A percentile compares a stretch with the other conserved stretches of the same genome.
These are phyloP conservation scores for Bubalus kerabau DNA, from an alignment of 2,113 vertebrate genomes.

Conservation along the genomic window DNA sequence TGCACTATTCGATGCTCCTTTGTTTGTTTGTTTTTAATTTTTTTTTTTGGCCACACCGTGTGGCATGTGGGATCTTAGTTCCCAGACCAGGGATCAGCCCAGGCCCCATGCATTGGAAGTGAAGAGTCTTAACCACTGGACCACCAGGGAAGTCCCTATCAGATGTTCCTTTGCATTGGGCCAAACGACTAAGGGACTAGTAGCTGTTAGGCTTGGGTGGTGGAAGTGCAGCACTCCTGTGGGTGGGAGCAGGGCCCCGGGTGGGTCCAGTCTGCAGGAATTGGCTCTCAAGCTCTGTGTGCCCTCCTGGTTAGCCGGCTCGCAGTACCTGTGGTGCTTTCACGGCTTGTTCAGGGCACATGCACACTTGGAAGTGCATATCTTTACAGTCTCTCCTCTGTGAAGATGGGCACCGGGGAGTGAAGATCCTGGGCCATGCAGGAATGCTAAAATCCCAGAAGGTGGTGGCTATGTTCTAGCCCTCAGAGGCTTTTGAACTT, in stretches of 20 bases:
- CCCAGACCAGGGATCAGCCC: not conserved
- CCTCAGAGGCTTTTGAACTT: not conserved
- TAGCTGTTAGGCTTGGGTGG: not conserved
- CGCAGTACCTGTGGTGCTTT: not conserved
- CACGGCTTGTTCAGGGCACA: not conserved
- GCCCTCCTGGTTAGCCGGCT: not conserved
- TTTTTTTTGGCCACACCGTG: not conserved
- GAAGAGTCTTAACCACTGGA: not conserved
- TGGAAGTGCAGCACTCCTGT: not conserved
- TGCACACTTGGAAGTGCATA: not conserved
- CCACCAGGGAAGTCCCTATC: not conserved
- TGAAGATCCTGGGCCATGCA: not conserved
- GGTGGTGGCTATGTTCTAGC: not conserved
- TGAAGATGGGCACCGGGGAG: not conserved
- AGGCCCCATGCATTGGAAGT: not conserved
- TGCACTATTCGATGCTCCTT: not conserved
- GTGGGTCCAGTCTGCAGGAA: not conserved
- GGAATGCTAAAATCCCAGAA: not conserved
- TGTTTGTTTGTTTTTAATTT: not conserved
- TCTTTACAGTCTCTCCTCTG: not conserved
- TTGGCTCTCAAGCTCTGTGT: not conserved
- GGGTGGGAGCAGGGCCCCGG: not conserved
- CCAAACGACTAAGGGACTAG: not conserved
- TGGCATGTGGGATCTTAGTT: not conserved
- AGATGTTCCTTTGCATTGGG: not conserved